phyloP scores from a whole-genome alignment of 2,113 vertebrate species.

The Rhinolophus ferrumequinum region DNA sequence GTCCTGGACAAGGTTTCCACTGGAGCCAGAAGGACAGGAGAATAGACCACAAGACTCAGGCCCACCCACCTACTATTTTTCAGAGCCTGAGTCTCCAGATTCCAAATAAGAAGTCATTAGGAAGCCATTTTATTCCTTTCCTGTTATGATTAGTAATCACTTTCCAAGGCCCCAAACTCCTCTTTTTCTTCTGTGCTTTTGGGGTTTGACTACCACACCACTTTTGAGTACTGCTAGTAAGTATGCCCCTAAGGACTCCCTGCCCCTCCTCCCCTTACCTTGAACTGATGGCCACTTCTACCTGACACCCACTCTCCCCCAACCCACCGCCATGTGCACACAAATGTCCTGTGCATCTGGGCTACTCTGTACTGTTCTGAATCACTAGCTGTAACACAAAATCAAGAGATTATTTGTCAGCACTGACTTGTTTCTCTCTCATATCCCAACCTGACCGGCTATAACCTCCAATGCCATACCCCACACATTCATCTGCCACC shows the following conservation, averaged over 20 bases:
- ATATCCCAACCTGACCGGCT: not conserved
- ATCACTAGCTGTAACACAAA: slow-evolving; percentile 22
- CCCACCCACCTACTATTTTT: not conserved
- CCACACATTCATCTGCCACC: not conserved
- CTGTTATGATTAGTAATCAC: not conserved
- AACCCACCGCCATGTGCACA: not conserved
- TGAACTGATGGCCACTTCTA: not conserved
- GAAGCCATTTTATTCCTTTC: not conserved
- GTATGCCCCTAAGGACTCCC: not conserved
- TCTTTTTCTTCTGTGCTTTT: not conserved
- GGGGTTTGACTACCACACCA: not conserved
- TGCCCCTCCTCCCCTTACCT: not conserved
- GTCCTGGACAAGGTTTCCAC: not conserved
- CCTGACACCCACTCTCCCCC: not conserved
- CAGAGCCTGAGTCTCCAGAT: not conserved
- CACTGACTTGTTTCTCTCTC: not conserved
- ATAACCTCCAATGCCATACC: not conserved
- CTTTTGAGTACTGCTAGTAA: not conserved
- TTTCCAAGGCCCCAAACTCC: not conserved
- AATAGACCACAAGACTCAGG: not conserved
- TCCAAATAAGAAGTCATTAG: not conserved
- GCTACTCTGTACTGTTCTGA: not conserved
- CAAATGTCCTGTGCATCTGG: not conserved
- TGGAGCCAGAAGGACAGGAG: not conserved
- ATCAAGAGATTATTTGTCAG: not conserved